These are phyloP conservation scores for Loripinus fragilis DNA, from an alignment of 2,888 invertebrate species.

Conservation along the genomic window DNA sequence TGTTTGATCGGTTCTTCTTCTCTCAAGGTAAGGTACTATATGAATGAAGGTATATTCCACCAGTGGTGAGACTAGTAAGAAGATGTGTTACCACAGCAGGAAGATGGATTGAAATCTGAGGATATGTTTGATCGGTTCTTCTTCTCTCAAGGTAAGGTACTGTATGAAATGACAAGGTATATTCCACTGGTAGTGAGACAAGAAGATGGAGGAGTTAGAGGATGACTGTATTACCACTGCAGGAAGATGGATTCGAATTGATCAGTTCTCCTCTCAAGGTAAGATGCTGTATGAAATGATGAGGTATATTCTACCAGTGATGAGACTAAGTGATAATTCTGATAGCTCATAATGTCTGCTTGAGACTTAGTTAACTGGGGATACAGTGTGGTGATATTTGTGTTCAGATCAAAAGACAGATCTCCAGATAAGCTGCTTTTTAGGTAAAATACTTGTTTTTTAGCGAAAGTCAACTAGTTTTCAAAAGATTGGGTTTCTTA, in stretches of 20 bases:
- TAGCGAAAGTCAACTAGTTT: no score
- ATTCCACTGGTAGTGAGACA: conserved; percentile 57
- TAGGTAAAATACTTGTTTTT: no score
- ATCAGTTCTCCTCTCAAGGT: conserved; percentile 49
- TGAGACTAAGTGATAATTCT: conserved; percentile 31
- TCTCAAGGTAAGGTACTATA: conserved; percentile 38
- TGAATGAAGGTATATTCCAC: conserved; percentile 73
- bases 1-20: conserved; percentile 48
- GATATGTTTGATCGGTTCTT: conserved; percentile 51
- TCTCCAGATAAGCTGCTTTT: no score
- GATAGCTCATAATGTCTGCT: no score
- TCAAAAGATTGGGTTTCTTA: no score
- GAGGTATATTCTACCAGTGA: conserved; percentile 68
- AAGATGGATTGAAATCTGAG: not conserved
- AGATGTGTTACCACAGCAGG: conserved; percentile 21
- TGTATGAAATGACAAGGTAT: conserved; percentile 73
- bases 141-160: conserved; percentile 34
- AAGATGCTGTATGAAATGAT: conserved; percentile 63
- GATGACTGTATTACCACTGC: conserved; percentile 26
- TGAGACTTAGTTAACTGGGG: no score
- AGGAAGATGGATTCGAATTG: not conserved
- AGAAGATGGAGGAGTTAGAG: conserved; percentile 49
- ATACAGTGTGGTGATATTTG: no score
- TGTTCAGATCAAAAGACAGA: no score
- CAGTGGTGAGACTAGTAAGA: conserved; percentile 35